Percentiles rank a stretch among this genome's conserved stretches.
These are phyloP conservation scores for Tinamus guttatus DNA, from an alignment of 2,113 vertebrate genomes.

Conservation along the genomic window DNA sequence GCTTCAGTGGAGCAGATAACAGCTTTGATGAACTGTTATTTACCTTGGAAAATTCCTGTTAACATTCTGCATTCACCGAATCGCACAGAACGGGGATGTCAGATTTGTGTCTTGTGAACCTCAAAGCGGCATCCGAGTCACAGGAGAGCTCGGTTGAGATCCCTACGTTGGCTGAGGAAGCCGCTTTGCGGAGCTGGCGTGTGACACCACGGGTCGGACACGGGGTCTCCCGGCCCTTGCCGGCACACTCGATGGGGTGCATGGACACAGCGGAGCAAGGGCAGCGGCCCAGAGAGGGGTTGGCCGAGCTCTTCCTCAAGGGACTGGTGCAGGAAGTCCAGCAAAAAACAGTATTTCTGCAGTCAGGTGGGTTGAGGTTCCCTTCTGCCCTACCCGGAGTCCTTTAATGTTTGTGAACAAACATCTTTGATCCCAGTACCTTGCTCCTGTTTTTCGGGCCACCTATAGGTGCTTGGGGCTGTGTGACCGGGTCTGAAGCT, in stretches of 20 bases:
- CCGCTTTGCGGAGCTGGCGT: accelerated
- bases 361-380: not conserved
- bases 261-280: accelerated
- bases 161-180: not conserved
- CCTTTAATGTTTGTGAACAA: not conserved
- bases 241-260: too few species aligned
- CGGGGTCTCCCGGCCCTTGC: not conserved
- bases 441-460: not conserved
- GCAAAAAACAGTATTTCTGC: not conserved
- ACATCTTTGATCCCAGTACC: not conserved
- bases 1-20: not conserved
- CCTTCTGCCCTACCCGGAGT: not conserved
- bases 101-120: accelerated
- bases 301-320: not conserved
- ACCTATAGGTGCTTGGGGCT: not conserved
- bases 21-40: not conserved
- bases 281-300: not conserved
- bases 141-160: not conserved
- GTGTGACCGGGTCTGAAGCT: accelerated
- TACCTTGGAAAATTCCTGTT: not conserved
- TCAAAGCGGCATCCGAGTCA: not conserved
- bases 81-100: not conserved
- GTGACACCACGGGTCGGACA: not conserved
- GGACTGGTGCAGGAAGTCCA: not conserved
- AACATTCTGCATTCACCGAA: not conserved